These are phyloP conservation scores for Nasonia vitripennis DNA, from an alignment of 1,140 invertebrate species.

Conservation along the genomic window DNA sequence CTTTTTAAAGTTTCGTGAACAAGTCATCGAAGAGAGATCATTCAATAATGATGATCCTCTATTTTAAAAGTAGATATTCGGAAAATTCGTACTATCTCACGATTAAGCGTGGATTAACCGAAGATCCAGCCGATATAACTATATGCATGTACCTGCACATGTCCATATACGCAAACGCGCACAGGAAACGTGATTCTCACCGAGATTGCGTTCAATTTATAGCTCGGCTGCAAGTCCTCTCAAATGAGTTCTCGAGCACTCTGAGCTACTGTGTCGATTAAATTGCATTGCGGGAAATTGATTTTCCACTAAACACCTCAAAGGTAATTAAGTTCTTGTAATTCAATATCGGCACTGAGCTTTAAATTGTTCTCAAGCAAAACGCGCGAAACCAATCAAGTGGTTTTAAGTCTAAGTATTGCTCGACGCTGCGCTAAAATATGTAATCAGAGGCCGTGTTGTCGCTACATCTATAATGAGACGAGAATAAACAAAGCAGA, in stretches of 20 bases:
- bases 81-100: too few species aligned
- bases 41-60: background rate
- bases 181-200: background rate
- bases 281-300: constrained; percentile 2
- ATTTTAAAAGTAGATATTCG: background rate
- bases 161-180: too few species aligned
- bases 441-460: background rate
- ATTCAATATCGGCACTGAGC: background rate
- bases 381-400: background rate
- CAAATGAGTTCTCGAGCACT: background rate
- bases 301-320: background rate
- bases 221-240: background rate
- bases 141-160: background rate
- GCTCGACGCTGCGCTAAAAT: background rate
- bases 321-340: background rate
- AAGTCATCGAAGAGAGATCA: too few species aligned
- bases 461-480: background rate
- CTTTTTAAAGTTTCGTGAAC: background rate
- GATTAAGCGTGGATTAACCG: too few species aligned
- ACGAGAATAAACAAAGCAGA: background rate
- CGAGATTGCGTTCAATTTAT: constrained; percentile 10
- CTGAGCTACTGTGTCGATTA: background rate
- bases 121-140: too few species aligned
- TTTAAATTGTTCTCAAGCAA: background rate
- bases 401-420: background rate